Base-by-base conservation (phyloP, 2,113 vertebrate species). In the Prolemur simus region DNA sequence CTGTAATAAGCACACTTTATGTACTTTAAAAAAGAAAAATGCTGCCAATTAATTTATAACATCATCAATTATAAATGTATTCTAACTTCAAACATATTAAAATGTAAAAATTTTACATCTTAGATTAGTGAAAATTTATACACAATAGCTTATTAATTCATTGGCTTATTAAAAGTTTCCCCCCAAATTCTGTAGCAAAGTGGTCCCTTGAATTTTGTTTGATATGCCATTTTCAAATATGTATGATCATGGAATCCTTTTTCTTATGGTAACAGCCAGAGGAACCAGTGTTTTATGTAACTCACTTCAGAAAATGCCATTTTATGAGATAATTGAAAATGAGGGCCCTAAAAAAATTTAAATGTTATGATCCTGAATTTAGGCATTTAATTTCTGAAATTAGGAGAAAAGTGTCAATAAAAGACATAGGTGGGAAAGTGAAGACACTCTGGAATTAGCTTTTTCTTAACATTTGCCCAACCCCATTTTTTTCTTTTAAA, bases 1-100 rank as follows among this genome's bases (percentile, higher is more conserved):
- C 29, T 95, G 1, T 88, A 71, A 94, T 34, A 90, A 94, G 14
- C 78, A 83, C 37, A 95, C 78, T 81, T 82, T 95, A 63, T 73
- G 32, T 52, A 86, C 18, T 95, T 15, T 52, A 64, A 64, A 73
- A 90, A 91, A 15, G 68, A 91, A 94, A 94, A 94, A 63, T 87
- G 6, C 12, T 91, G 56, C 20, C 54, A 78, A 58, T 89, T 66
- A 78, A 66, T 84, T 89, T 95, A 60, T 91, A 85, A 90, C 21
- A 54, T 8, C 56, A 66, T 89, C 37, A 86, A 60, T 93, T 86
- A 29, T 78, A 86, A 96, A 34, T 86, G 42, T 39, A 60, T 95
- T 94, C 56, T 93, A 45, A 91, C 89, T 93, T 95, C 32, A 95
- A 68, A 94, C 20, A 87, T 89, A n/a, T 68, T 87, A 83, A 76